Conservation (phyloP, 2,113 vertebrate genomes). For the Prunella fulvescens region DNA sequence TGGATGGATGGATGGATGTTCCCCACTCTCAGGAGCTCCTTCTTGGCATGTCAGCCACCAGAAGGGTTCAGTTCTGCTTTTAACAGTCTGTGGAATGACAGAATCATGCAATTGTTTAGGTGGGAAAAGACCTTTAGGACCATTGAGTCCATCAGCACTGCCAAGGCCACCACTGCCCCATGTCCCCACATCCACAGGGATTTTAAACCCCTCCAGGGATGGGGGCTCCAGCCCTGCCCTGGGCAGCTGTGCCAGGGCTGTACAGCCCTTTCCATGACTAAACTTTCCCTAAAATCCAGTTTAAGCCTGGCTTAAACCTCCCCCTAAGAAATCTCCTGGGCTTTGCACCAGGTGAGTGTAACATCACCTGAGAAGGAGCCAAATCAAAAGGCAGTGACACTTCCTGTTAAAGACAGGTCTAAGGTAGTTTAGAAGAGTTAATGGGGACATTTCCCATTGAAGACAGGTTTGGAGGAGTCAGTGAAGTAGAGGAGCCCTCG, state of each 20-base stretch:
- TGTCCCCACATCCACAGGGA: not conserved
- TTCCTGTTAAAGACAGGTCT: not conserved
- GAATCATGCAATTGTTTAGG: not conserved
- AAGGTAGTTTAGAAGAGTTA: too few species aligned
- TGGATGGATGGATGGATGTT: not conserved
- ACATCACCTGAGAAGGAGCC: not conserved
- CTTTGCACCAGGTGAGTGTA: accelerated
- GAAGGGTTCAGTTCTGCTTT: not conserved
- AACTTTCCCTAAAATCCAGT: not conserved
- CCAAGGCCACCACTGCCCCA: not conserved
- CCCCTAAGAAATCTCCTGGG: too few species aligned
- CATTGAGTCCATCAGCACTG: accelerated
- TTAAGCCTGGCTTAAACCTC: not conserved
- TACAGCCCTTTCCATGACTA: accelerated
- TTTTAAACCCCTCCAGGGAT: not conserved
- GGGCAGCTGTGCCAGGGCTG: not conserved
- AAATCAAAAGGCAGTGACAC: not conserved
- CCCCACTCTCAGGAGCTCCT: not conserved
- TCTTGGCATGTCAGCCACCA: not conserved
- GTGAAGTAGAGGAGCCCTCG: not conserved
- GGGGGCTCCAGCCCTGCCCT: not conserved
- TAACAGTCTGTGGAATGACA: accelerated
- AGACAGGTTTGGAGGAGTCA: too few species aligned
- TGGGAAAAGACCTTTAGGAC: not conserved
- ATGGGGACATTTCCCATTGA: too few species aligned